phyloP scores from a whole-genome alignment of 1,140 invertebrate genomes.

The Mactra quadrangularis region DNA sequence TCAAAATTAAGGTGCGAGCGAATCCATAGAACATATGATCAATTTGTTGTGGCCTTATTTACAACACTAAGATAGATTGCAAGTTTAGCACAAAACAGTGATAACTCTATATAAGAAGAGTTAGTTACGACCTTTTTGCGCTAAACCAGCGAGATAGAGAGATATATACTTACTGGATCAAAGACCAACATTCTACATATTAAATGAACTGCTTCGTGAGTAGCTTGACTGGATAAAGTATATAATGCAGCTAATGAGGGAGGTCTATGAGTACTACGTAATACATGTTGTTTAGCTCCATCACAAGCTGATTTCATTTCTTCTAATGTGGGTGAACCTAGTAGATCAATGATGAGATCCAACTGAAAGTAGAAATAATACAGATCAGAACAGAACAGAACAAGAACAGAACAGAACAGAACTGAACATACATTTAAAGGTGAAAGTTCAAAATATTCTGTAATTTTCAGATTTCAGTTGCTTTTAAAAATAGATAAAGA shows the following conservation, averaged over 20 bases:
- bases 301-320: constrained; percentile 99
- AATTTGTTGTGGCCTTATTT: too few relatives aligned
- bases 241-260: constrained; percentile 95
- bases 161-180: constrained; percentile 91
- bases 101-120: too few relatives aligned
- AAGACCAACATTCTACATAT: constrained; percentile 99
- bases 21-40: too few relatives aligned
- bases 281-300: constrained; percentile 96
- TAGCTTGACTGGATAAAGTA: constrained; percentile 95
- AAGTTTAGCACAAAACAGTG: too few relatives aligned
- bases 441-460: too few relatives aligned
- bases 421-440: neutral
- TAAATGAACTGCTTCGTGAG: constrained; percentile 98
- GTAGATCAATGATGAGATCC: constrained; percentile 97
- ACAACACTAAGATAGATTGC: too few relatives aligned
- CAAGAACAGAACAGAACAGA: neutral
- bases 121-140: too few relatives aligned
- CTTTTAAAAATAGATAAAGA: too few relatives aligned
- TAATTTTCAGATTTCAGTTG: too few relatives aligned
- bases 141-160: too few relatives aligned
- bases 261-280: constrained; percentile 93
- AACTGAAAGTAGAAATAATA: constrained; percentile 87
- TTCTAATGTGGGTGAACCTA: constrained; percentile 96
- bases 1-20: too few relatives aligned
- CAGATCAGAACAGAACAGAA: neutral